Conservation (phyloP, 2,113 vertebrate genomes). For the Pomatorhinus ruficollis region DNA sequence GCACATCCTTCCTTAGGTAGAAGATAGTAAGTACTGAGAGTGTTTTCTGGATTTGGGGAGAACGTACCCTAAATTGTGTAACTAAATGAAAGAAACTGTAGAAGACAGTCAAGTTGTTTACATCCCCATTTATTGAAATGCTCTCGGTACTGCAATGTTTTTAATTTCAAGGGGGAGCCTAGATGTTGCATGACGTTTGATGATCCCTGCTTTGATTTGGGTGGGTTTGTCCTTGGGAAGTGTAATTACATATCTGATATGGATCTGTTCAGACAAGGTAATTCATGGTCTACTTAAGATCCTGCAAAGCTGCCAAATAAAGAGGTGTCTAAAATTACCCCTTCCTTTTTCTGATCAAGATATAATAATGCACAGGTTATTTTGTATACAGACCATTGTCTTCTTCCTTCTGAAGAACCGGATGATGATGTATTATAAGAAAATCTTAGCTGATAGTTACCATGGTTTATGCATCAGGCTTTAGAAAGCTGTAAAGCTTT, state of each 20-base stretch:
- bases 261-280: slow-evolving; percentile 73
- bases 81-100: slow-evolving; percentile 17
- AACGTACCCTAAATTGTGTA: background rate
- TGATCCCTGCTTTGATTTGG: slow-evolving; percentile 75
- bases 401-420: slow-evolving; percentile 44
- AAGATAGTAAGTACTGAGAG: background rate
- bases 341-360: slow-evolving; percentile 53
- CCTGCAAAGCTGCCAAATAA: slow-evolving; percentile 73
- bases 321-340: slow-evolving; percentile 72
- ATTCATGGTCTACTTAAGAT: slow-evolving; percentile 61
- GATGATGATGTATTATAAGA: slow-evolving; percentile 15
- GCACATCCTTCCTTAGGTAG: background rate
- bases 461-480: background rate
- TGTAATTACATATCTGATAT: slow-evolving; percentile 77
- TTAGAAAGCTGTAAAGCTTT: slow-evolving; percentile 33
- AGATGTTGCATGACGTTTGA: slow-evolving; percentile 45
- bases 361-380: slow-evolving; percentile 34
- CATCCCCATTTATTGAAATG: slow-evolving; percentile 16
- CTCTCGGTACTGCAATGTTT: slow-evolving; percentile 8
- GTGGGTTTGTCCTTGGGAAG: slow-evolving; percentile 73
- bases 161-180: slow-evolving; percentile 33
- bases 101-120: slow-evolving; percentile 23
- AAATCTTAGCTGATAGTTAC: slow-evolving; percentile 7
- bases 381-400: slow-evolving; percentile 59
- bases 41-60: slow-evolving; percentile 1